Conservation (phyloP, 1,140 invertebrate species). For the Tetramorium alpestre region DNA sequence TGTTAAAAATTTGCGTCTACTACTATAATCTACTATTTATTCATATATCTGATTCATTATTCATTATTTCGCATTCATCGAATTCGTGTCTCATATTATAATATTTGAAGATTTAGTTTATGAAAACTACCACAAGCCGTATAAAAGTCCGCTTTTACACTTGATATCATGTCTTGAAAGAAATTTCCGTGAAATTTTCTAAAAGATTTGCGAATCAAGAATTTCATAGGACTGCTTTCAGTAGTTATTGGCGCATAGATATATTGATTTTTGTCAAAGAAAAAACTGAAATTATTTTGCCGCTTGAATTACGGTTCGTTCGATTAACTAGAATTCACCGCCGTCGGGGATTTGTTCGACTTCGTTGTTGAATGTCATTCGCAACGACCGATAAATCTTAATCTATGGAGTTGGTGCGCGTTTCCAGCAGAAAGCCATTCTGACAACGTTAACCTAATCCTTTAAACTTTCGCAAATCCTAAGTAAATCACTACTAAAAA, state of each 20-base stretch:
- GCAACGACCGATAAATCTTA: slow-evolving; percentile 22
- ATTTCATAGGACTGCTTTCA: slow-evolving; percentile 26
- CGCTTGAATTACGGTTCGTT: slow-evolving; percentile 11
- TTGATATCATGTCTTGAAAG: neutral
- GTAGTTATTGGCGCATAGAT: neutral
- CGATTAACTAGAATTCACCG: slow-evolving; percentile 5
- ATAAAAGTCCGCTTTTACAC: neutral
- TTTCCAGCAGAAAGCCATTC: neutral
- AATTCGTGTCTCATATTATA: neutral
- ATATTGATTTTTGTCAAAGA: slow-evolving; percentile 11
- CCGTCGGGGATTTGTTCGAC: slow-evolving; percentile 6
- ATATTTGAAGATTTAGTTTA: neutral
- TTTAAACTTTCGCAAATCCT: neutral
- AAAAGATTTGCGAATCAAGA: slow-evolving; percentile 49
- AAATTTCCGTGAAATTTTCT: slow-evolving; percentile 24
- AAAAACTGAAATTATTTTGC: slow-evolving; percentile 33
- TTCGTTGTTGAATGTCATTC: slow-evolving; percentile 31
- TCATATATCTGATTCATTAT: neutral
- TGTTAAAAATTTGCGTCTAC: neutral
- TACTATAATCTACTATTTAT: neutral
- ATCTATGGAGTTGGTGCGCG: neutral
- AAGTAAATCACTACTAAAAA: neutral
- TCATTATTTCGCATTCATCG: neutral
- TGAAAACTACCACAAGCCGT: neutral
- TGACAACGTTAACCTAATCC: slow-evolving; percentile 21